Base-by-base conservation (phyloP, 1,140 invertebrate genomes). In the Drosophila baimaii region DNA sequence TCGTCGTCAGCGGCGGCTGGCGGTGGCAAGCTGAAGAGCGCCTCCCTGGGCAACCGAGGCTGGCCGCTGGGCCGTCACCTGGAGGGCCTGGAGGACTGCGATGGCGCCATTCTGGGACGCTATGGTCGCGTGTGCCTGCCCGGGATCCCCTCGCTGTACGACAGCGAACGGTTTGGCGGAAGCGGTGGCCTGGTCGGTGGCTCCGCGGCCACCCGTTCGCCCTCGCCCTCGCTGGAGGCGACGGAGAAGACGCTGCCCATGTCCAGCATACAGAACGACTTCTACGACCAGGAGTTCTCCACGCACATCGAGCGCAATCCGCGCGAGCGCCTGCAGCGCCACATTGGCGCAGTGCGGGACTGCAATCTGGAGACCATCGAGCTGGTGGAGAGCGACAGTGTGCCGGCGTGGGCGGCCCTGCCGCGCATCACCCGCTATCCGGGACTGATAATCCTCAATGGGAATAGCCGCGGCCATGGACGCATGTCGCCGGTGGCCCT, bases 241-340 rank as follows among this genome's bases (percentile, higher is more conserved):
- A 12, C 27, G 93, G 94, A 71, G 1, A 72, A 71, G 43, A 17
- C 66, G 17, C 51, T 58, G 13, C 33, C 77, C 0, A 25, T 90
- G 15, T 83, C 94, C 17, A 95, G 96, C 4, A 97, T 96, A n/a
- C 96, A 97, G 83, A 93, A 97, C 91, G 97, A 97, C 5, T 98
- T 98, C 91, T 98, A 98, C 81, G 97, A 97, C 92, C 97, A 98
- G 93, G 97, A 98, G 93, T 98, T 98, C 92, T 95, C 96, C 27
- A 95, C 96, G 23, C 84, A 89, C 41, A 85, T 89, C 8, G 81
- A 84, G 51, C 79, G 85, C 8, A 84, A 90, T 78, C 66, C 79
- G 1, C 63, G 72, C 5, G 88, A 90, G 31, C 81, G 79, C 9
- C 52, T 89, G 27, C 41, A 75, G 13, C 65, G 89, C 3, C 33